Evolutionary conservation across 2,797 vertebrate genomes (phyloP), one percentile per base, ranked within the genome.

Genomic region (Danio aesculapii): DNA sequence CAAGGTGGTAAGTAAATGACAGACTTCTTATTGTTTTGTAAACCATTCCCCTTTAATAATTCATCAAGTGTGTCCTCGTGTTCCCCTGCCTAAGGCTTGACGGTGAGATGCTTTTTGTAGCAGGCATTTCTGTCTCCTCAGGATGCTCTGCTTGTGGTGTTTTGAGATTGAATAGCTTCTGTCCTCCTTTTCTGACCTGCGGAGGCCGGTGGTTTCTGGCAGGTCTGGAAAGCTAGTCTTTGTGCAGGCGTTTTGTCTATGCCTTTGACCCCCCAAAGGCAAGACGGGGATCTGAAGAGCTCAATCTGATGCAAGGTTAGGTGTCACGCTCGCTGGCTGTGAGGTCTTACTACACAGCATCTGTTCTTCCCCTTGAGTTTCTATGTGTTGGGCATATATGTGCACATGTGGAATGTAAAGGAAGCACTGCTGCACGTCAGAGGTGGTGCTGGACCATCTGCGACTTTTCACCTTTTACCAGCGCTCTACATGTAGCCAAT

Each of bases 401-500:
- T 57, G 9, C 16, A 57, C 17, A 41, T 30, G 75, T 49, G 17
- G 8, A 30, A 9, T 11, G 39, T 66, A 44, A 4, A 46, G 9
- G 52, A 39, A 57, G 55, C 69, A 10, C 30, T 16, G 30, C 30
- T 62, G 57, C 61, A 84, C 61, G 81, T 55, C 77, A 64, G 12
- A 49, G 68, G 30, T 69, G 77, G 82, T 83, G 59, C 0, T 84
- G 75, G 81, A 88, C 75, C 88, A 74, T 76, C 59, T 84, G 83
- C 84, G 80, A 47, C 83, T 86, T 87, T 75, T 88, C 84, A 86
- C 84, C 70, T 78, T 81, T 73, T 62, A 52, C 61, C 74, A 50
- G 30, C 12, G 14, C 12, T 21, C 58, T 47, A 44, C 46, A 43
- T 0, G 13, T 63, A 59, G 41, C 30, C 79, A 53, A 44, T 79